A percentile compares a stretch with the other conserved stretches of the same genome.
phyloP scores from a whole-genome alignment of 2,888 invertebrate genomes.

The Molorchus minor region DNA sequence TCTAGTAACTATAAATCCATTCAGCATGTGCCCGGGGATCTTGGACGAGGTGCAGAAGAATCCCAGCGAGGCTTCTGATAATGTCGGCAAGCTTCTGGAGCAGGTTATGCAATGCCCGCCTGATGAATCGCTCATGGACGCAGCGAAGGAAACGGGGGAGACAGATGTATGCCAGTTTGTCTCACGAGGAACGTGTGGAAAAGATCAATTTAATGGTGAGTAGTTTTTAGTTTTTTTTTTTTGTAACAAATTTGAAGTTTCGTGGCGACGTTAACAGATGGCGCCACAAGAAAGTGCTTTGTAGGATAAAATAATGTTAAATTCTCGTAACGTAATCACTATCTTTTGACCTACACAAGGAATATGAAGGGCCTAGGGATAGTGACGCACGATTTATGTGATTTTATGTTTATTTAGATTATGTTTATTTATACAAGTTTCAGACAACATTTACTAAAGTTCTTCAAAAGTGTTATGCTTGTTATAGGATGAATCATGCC shows the following conservation, averaged over 20 bases:
- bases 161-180: constrained; percentile 77
- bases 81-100: constrained; percentile 59
- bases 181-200: constrained; percentile 73
- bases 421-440: too few species aligned
- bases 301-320: too few species aligned
- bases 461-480: too few species aligned
- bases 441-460: too few species aligned
- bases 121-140: constrained; percentile 85
- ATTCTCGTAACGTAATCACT: too few species aligned
- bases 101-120: constrained; percentile 68
- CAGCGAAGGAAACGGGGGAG: constrained; percentile 89
- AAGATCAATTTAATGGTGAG: constrained; percentile 89
- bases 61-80: constrained; percentile 62
- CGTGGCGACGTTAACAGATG: too few species aligned
- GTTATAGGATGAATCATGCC: too few species aligned
- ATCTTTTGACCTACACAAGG: too few species aligned
- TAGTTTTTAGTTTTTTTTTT: neutral
- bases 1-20: constrained; percentile 69
- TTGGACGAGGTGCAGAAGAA: constrained; percentile 58
- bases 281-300: too few species aligned
- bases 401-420: too few species aligned
- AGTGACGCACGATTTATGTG: too few species aligned
- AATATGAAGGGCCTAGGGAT: too few species aligned
- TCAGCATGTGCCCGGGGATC: constrained; percentile 64
- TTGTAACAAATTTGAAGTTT: neutral